phyloP scores from a whole-genome alignment of 1,140 invertebrate species.

The Camponotus pennsylvanicus region DNA sequence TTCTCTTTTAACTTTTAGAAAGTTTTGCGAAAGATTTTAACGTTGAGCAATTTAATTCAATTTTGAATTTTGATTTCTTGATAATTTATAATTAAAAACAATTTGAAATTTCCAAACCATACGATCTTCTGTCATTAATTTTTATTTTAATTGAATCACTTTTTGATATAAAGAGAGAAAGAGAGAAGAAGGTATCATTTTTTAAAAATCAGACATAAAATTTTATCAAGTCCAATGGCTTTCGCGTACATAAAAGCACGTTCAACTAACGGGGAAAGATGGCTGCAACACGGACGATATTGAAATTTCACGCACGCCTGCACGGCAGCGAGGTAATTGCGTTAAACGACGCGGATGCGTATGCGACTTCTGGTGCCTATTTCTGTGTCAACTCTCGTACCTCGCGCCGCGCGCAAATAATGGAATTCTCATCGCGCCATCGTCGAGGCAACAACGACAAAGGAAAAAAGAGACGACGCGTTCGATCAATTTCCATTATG shows the following conservation, averaged over 20 bases:
- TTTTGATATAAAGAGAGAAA: not conserved
- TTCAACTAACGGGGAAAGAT: conserved; percentile 20
- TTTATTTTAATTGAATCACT: not conserved
- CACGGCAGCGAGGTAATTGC: conserved; percentile 76
- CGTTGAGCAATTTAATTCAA: not conserved
- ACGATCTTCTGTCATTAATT: not conserved
- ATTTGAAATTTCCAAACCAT: not conserved
- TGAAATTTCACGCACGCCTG: conserved; percentile 76
- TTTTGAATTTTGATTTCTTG: not conserved
- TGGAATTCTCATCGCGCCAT: conserved; percentile 69
- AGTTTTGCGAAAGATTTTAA: not conserved
- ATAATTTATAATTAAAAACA: not conserved
- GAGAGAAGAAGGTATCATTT: not conserved
- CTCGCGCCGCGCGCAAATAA: conserved; percentile 66
- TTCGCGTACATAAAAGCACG: conserved; percentile 10
- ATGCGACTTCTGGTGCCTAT: conserved; percentile 72
- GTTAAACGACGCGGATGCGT: conserved; percentile 77
- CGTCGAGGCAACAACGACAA: conserved; percentile 35
- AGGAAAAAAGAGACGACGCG: conserved; percentile 28
- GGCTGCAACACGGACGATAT: conserved; percentile 60
- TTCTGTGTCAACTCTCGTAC: conserved; percentile 61
- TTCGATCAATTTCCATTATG: conserved; percentile 57
- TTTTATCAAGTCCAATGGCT: conserved; percentile 30
- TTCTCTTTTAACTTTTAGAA: not conserved
- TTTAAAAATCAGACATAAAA: conserved; percentile 7